Percentiles rank a stretch among this genome's conserved stretches.
Evolutionary conservation across 1,140 invertebrate species (phyloP).

Genomic region (Varroa destructor): DNA sequence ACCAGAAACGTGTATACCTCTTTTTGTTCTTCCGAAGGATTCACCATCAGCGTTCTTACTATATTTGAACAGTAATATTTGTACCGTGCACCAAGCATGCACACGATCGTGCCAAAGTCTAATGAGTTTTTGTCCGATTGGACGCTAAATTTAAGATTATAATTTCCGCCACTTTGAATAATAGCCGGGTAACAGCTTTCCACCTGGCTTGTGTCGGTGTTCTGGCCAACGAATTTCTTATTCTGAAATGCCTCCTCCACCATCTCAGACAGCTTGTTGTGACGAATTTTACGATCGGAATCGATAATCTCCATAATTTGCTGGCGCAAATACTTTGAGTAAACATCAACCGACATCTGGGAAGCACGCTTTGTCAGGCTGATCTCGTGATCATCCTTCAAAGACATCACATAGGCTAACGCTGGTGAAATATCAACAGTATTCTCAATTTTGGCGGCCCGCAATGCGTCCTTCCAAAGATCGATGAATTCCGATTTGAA

Average conservation of each 20-base stretch:
- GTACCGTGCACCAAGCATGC: conserved; percentile 82
- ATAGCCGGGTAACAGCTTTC: conserved; percentile 98
- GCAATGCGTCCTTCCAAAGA: conserved; percentile 64
- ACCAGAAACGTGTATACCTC: conserved; percentile 86
- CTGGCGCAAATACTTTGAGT: conserved; percentile 88
- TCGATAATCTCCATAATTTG: conserved; percentile 98
- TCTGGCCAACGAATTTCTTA: conserved; percentile 77
- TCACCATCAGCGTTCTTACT: conserved; percentile 88
- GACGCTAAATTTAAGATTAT: conserved; percentile 88
- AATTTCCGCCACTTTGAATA: conserved; percentile 93
- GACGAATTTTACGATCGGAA: conserved; percentile 76
- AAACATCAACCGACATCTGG: conserved; percentile 81
- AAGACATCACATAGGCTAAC: conserved; percentile 72
- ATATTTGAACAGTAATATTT: conserved; percentile 98
- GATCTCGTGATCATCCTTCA: conserved; percentile 88
- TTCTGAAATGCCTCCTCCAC: conserved; percentile 76
- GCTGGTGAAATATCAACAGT: conserved; percentile 70
- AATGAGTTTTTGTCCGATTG: conserved; percentile 77
- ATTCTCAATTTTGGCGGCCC: conserved; percentile 62
- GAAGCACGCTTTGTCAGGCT: conserved; percentile 85
- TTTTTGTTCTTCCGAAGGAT: conserved; percentile 63
- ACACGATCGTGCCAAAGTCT: conserved; percentile 92
- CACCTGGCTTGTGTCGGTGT: conserved; percentile 68
- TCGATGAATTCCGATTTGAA: conserved; percentile 84
- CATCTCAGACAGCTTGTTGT: conserved; percentile 83